A percentile compares a stretch with the other conserved stretches of the same genome.
Conservation (phyloP, 2,113 vertebrate species). For the Salvelinus namaycush region DNA sequence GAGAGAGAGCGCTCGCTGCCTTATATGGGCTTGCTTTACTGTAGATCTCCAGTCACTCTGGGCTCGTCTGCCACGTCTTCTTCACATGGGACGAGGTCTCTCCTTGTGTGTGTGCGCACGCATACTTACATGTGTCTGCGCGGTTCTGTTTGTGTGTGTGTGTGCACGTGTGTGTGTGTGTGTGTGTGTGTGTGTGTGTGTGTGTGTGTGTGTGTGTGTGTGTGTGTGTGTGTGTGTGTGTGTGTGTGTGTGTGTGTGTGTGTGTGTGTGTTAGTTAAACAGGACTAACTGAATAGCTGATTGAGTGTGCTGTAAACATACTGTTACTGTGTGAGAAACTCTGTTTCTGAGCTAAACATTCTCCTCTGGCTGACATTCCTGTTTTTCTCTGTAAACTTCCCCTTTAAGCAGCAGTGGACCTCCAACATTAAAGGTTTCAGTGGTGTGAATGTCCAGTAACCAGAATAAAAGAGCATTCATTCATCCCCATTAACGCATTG, state of each 20-base stretch:
- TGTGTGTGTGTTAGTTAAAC: not conserved
- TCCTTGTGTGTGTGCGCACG: not conserved
- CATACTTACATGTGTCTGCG: not conserved
- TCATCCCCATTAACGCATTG: not conserved
- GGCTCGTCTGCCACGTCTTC: not conserved
- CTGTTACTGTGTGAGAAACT: not conserved
- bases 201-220: conserved; percentile 14
- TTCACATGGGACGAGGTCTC: not conserved
- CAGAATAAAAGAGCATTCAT: not conserved
- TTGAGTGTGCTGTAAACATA: not conserved
- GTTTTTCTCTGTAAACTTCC: not conserved
- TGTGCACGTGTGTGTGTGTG: not conserved
- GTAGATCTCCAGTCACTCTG: not conserved
- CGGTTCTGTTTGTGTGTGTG: not conserved
- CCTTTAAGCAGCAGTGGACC: not conserved
- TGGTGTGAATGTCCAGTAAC: not conserved
- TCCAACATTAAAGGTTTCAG: not conserved
- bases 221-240: not conserved
- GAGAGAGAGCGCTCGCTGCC: not conserved
- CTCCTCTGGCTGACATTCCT: not conserved
- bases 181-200: not conserved
- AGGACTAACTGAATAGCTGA: not conserved
- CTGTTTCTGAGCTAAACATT: not conserved
- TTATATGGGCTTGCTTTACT: not conserved
- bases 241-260: too few species aligned